These are phyloP conservation scores for Tauraco erythrolophus DNA, from an alignment of 2,113 vertebrate genomes.

Conservation along the genomic window DNA sequence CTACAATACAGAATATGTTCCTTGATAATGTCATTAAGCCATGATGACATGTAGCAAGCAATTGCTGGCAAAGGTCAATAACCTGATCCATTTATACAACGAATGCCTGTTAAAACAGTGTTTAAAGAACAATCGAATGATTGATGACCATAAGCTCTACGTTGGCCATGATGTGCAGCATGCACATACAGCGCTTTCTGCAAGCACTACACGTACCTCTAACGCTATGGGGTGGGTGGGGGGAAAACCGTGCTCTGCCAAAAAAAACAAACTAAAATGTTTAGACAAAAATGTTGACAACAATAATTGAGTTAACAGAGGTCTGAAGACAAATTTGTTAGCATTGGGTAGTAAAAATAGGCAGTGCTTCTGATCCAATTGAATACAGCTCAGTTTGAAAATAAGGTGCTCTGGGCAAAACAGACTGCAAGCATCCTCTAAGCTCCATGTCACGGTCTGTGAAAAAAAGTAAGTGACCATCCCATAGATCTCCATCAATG, in stretches of 20 bases:
- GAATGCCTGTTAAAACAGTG: conserved; percentile 63
- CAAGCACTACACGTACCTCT: neutral
- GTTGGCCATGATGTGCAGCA: conserved; percentile 27
- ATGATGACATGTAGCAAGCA: conserved; percentile 68
- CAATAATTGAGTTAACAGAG: neutral
- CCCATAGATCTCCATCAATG: neutral
- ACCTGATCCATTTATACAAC: conserved; percentile 69
- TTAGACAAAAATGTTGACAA: neutral
- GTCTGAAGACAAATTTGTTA: neutral
- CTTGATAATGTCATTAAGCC: conserved; percentile 70
- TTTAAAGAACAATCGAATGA: conserved; percentile 64
- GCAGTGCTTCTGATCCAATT: neutral
- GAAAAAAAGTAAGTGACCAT: neutral
- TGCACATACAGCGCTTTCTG: neutral
- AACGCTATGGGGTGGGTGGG: neutral
- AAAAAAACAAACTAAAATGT: neutral
- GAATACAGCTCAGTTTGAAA: neutral
- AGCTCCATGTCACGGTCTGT: neutral
- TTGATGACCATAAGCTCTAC: conserved; percentile 51
- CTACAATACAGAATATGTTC: conserved; percentile 57
- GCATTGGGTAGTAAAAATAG: neutral
- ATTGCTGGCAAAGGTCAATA: conserved; percentile 72
- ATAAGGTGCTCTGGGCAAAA: neutral
- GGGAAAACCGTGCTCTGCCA: neutral
- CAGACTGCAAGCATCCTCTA: neutral